Conservation (phyloP, 2,888 invertebrate genomes). For the Tethea ocularis region DNA sequence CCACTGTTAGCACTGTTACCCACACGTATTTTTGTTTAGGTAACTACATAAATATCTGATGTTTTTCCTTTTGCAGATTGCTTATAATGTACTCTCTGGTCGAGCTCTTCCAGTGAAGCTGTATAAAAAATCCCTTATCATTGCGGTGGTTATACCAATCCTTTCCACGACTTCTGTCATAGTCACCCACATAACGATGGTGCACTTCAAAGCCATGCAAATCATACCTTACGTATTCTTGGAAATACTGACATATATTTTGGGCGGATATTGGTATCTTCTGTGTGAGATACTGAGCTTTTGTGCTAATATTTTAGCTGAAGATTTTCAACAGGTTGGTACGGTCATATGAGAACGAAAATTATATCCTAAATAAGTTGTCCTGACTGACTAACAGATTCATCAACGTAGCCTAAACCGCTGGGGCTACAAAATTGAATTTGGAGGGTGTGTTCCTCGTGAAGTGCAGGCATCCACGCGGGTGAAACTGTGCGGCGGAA, state of each 20-base stretch:
- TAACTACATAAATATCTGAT: no score
- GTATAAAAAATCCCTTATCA: slow-evolving; percentile 83
- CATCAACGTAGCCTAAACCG: no score
- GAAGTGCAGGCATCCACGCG: no score
- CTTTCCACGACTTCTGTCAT: slow-evolving; percentile 86
- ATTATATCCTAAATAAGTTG: no score
- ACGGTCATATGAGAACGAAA: not conserved
- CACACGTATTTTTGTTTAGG: no score
- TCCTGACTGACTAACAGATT: no score
- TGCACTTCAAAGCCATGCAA: slow-evolving; percentile 85
- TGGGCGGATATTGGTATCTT: slow-evolving; percentile 89
- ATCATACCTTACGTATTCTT: slow-evolving; percentile 88
- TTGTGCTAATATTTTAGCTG: slow-evolving; percentile 86
- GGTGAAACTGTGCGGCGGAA: no score
- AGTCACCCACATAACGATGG: slow-evolving; percentile 88
- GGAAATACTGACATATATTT: slow-evolving; percentile 86
- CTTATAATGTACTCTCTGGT: slow-evolving; percentile 85
- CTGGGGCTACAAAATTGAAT: no score
- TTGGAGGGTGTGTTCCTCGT: no score
- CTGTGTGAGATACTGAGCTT: slow-evolving; percentile 86
- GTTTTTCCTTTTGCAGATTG: slow-evolving; percentile 60
- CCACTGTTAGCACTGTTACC: no score
- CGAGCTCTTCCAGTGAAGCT: slow-evolving; percentile 82
- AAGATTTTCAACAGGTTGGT: slow-evolving; percentile 86
- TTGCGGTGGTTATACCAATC: slow-evolving; percentile 84